phyloP scores from a whole-genome alignment of 2,797 vertebrate genomes.

The Epinephelus malabaricus region DNA sequence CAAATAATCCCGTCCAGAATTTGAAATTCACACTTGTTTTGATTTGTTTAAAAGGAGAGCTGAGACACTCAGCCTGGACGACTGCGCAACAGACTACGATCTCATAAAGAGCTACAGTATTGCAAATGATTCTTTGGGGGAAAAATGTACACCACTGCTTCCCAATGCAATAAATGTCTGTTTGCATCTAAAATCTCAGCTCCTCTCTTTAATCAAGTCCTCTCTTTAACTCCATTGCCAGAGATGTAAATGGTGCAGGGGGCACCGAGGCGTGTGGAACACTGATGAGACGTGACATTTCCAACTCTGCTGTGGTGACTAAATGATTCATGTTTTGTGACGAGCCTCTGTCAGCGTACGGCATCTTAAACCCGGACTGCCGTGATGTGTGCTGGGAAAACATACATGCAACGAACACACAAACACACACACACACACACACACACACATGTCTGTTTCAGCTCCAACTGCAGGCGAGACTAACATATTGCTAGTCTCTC shows the following conservation, averaged over 20 bases:
- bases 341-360: conserved; percentile 77
- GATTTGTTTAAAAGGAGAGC: conserved; percentile 38
- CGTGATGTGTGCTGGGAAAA: conserved; percentile 57
- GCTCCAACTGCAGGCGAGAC: conserved; percentile 67
- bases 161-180: conserved; percentile 80
- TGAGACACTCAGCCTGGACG: conserved; percentile 43
- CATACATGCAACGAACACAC: conserved; percentile 42
- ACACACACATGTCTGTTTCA: conserved; percentile 45
- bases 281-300: conserved; percentile 86
- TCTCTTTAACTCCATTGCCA: conserved; percentile 52
- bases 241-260: conserved; percentile 62
- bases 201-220: conserved; percentile 74
- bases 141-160: conserved; percentile 72
- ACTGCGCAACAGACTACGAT: conserved; percentile 59
- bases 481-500: conserved; percentile 64
- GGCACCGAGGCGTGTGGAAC: conserved; percentile 67
- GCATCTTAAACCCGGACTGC: conserved; percentile 64
- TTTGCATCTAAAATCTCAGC: conserved; percentile 77
- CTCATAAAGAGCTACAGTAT: conserved; percentile 66
- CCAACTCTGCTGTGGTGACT: conserved; percentile 82
- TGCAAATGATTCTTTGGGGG: conserved; percentile 70
- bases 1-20: conserved; percentile 52
- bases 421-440: conserved; percentile 12
- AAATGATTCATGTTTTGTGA: conserved; percentile 89
- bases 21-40: conserved; percentile 48